phyloP scores from a whole-genome alignment of 2,113 vertebrate species.

The Myocastor coypus region DNA sequence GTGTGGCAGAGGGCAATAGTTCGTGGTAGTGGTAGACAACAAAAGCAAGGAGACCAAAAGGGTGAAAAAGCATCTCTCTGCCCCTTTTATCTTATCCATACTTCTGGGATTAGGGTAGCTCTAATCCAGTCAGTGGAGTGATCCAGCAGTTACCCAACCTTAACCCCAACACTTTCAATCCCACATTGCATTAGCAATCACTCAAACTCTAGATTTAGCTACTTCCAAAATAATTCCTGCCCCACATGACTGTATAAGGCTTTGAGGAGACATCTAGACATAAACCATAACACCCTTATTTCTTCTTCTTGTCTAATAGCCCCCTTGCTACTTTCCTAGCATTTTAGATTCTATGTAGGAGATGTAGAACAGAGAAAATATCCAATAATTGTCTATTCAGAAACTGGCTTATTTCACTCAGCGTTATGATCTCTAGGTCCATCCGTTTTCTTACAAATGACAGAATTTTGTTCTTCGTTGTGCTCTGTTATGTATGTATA shows the following conservation, averaged over 20 bases:
- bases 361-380: neutral
- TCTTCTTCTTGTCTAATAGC: neutral
- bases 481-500: neutral
- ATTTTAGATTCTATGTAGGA: neutral
- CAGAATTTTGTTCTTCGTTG: neutral
- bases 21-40: neutral
- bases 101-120: neutral
- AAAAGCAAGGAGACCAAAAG: neutral
- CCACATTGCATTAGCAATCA: neutral
- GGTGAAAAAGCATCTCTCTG: neutral
- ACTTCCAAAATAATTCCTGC: neutral
- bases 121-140: neutral
- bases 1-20: neutral
- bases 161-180: neutral
- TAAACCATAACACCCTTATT: neutral
- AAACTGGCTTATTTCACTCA: neutral
- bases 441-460: neutral
- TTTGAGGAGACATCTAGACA: neutral
- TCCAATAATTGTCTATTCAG: no score
- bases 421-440: neutral
- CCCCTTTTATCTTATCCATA: neutral
- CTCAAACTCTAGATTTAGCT: neutral
- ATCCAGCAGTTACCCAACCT: neutral
- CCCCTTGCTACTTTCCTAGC: neutral
- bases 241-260: neutral